Conservation (phyloP, 2,113 vertebrate species). For the Sinocyclocheilus anshuiensis region DNA sequence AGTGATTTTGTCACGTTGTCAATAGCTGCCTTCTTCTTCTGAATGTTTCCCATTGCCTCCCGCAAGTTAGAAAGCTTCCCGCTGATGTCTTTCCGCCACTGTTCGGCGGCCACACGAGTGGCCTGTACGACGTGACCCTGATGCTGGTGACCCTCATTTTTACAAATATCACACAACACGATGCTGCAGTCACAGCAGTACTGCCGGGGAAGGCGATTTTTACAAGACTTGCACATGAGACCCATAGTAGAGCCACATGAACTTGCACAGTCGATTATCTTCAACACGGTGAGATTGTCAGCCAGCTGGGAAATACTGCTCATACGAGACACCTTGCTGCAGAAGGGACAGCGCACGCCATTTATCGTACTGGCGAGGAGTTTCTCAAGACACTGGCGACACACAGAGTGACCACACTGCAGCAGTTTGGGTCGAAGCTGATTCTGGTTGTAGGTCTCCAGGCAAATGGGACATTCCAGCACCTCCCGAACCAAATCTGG, state of each 20-base stretch:
- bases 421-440: constrained; percentile 92
- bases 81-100: constrained; percentile 84
- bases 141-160: constrained; percentile 77
- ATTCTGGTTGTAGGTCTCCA: constrained; percentile 93
- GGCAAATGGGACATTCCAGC: constrained; percentile 94
- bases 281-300: constrained; percentile 93
- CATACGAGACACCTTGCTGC: constrained; percentile 92
- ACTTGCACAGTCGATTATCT: constrained; percentile 89
- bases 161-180: constrained; percentile 88
- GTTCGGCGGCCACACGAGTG: constrained; percentile 86
- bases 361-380: constrained; percentile 93
- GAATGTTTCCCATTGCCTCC: constrained; percentile 84
- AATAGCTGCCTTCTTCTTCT: constrained; percentile 85
- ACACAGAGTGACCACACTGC: constrained; percentile 95
- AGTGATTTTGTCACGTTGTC: constrained; percentile 86
- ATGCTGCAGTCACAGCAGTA: constrained; percentile 84
- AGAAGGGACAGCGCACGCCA: constrained; percentile 95
- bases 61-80: constrained; percentile 80
- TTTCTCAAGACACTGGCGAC: constrained; percentile 92
- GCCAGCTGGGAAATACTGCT: constrained; percentile 88
- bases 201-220: constrained; percentile 86
- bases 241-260: constrained; percentile 81
- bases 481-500: constrained; percentile 91
- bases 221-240: constrained; percentile 89
- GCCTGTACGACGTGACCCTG: constrained; percentile 82